Conservation (phyloP, 2,797 vertebrate genomes). For the Rallus crepitans region DNA sequence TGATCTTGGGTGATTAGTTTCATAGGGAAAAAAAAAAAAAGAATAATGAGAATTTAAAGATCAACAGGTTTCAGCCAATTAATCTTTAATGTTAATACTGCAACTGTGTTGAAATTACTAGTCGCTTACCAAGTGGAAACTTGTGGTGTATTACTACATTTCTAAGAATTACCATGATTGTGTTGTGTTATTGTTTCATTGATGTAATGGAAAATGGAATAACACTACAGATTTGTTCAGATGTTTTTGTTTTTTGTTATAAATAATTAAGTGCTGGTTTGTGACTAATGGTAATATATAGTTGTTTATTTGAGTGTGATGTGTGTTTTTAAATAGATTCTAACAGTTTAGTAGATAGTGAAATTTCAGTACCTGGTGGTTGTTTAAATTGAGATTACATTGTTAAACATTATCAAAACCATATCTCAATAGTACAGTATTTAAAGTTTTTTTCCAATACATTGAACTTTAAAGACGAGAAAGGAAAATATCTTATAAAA, state of each 20-base stretch:
- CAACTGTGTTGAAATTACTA: background rate
- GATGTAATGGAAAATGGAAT: background rate
- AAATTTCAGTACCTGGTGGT: background rate
- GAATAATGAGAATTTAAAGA: constrained; percentile 2
- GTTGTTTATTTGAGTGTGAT: background rate
- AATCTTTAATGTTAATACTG: background rate
- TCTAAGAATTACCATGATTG: background rate
- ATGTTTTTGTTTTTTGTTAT: background rate
- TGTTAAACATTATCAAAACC: background rate
- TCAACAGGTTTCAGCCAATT: background rate
- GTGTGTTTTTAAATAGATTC: background rate
- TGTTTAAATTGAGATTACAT: background rate
- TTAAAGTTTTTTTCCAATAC: background rate
- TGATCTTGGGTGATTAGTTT: constrained; percentile 32
- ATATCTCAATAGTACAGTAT: background rate
- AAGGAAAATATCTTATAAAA: background rate
- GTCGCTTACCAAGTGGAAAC: background rate
- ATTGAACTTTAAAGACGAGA: background rate
- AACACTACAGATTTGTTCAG: background rate
- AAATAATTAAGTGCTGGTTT: background rate
- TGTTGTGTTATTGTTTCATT: background rate
- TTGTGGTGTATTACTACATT: background rate
- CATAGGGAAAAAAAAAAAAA: background rate
- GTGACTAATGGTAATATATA: background rate
- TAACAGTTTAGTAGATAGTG: background rate